phyloP scores from a whole-genome alignment of 2,113 vertebrate genomes.

The Ictalurus furcatus region DNA sequence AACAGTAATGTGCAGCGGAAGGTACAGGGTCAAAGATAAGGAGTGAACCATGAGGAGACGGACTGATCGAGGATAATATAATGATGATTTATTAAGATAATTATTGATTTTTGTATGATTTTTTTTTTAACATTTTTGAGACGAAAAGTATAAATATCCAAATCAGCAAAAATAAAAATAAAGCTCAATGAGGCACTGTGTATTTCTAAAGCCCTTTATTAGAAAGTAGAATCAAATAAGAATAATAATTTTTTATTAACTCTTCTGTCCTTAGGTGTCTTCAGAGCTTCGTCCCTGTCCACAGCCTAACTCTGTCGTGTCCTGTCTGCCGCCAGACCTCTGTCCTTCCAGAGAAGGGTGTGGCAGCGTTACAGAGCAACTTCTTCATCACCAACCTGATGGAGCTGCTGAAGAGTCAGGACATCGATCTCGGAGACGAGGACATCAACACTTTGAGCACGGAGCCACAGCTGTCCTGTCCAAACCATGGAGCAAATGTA shows the following conservation, averaged over 20 bases:
- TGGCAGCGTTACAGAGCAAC: slow-evolving; percentile 95
- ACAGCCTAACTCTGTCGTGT: slow-evolving; percentile 93
- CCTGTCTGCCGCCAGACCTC: slow-evolving; percentile 97
- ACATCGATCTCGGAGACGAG: slow-evolving; percentile 80
- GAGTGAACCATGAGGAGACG: not conserved
- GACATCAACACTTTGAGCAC: slow-evolving; percentile 83
- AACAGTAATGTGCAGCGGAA: not conserved
- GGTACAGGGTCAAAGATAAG: not conserved
- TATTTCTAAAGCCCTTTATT: not conserved
- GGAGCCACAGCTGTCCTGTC: slow-evolving; percentile 89
- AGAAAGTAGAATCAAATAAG: not conserved
- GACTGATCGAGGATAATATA: not conserved
- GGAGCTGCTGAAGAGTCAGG: slow-evolving; percentile 92
- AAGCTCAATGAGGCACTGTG: not conserved
- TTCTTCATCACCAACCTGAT: slow-evolving; percentile 99
- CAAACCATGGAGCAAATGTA: slow-evolving; percentile 91
- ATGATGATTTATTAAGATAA: not conserved
- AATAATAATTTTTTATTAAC: not conserved
- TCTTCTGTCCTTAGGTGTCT: slow-evolving; percentile 80
- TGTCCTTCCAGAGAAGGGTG: slow-evolving; percentile 96
- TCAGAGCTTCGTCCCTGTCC: slow-evolving; percentile 95
- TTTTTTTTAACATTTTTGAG: not conserved
- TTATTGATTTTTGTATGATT: not conserved
- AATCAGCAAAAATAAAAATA: not conserved
- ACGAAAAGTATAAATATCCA: not conserved